phyloP scores from a whole-genome alignment of 1,140 invertebrate genomes.

The Cotesia typhae region DNA sequence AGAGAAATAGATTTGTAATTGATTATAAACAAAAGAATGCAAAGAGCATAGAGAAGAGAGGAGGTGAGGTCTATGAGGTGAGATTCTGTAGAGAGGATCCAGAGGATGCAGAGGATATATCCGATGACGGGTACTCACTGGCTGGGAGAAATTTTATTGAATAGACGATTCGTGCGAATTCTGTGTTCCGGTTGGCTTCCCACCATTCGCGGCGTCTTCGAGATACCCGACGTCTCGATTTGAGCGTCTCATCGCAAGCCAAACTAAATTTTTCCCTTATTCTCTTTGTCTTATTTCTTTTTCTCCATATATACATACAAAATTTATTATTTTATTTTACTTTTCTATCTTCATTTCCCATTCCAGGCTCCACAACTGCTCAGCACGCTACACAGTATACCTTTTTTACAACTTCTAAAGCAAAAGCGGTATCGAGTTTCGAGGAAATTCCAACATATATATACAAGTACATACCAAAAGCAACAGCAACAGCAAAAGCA shows the following conservation, averaged over 20 bases:
- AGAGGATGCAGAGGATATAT: slow-evolving; percentile 34
- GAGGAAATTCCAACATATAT: slow-evolving; percentile 10
- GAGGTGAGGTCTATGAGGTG: slow-evolving; percentile 41
- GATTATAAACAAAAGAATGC: too few species aligned
- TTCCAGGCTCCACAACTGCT: background rate
- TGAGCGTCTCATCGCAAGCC: slow-evolving; percentile 13
- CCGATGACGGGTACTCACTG: slow-evolving; percentile 41
- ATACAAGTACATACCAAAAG: background rate
- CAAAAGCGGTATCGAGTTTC: slow-evolving; percentile 26
- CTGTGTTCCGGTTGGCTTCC: slow-evolving; percentile 52
- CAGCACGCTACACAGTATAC: background rate
- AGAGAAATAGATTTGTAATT: too few species aligned
- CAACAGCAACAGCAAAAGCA: background rate
- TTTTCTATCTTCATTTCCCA: slow-evolving; percentile 11
- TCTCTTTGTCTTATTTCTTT: background rate
- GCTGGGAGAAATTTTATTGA: slow-evolving; percentile 53
- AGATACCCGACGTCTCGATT: slow-evolving; percentile 34
- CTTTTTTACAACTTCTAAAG: background rate
- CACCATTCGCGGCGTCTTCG: slow-evolving; percentile 39
- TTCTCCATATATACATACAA: background rate
- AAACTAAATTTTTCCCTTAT: slow-evolving; percentile 29
- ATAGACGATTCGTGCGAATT: slow-evolving; percentile 52
- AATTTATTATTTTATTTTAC: background rate
- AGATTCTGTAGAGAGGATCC: slow-evolving; percentile 41
- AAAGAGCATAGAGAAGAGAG: too few species aligned